Conservation (phyloP, 2,888 invertebrate species). For the Meliscaeva auricollis region DNA sequence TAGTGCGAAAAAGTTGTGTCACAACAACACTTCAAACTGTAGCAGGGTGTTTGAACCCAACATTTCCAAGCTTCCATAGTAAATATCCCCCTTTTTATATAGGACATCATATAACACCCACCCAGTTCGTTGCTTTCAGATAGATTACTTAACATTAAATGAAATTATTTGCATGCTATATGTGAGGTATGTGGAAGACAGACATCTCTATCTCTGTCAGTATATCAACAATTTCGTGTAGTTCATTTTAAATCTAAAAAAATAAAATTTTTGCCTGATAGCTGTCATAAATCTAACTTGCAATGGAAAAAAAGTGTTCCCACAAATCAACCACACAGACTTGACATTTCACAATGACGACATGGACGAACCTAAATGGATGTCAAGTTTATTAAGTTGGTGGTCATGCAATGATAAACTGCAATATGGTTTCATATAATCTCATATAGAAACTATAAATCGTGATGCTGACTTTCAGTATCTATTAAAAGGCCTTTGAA, state of each 20-base stretch:
- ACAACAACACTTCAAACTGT: background rate
- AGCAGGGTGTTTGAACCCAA: background rate
- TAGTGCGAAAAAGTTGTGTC: constrained; percentile 13
- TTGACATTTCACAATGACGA: background rate
- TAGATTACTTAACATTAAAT: constrained; percentile 53
- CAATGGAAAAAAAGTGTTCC: constrained; percentile 1
- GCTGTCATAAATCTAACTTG: constrained; percentile 13
- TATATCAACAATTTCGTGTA: background rate
- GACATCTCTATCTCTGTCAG: background rate
- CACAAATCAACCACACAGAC: constrained; percentile 2
- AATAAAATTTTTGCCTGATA: background rate
- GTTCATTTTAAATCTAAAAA: constrained; percentile 15
- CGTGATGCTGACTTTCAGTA: background rate
- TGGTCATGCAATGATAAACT: background rate
- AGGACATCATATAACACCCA: background rate
- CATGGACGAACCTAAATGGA: background rate
- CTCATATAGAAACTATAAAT: background rate
- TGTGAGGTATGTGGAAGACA: background rate
- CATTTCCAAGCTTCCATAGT: constrained; percentile 14
- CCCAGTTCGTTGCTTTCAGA: constrained; percentile 29
- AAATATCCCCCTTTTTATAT: constrained; percentile 27
- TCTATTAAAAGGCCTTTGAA: too few relatives aligned
- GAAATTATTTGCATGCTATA: constrained; percentile 48
- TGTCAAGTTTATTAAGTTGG: background rate
- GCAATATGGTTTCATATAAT: background rate